phyloP scores from a whole-genome alignment of 1,140 invertebrate genomes.

The Bactericera cockerelli region DNA sequence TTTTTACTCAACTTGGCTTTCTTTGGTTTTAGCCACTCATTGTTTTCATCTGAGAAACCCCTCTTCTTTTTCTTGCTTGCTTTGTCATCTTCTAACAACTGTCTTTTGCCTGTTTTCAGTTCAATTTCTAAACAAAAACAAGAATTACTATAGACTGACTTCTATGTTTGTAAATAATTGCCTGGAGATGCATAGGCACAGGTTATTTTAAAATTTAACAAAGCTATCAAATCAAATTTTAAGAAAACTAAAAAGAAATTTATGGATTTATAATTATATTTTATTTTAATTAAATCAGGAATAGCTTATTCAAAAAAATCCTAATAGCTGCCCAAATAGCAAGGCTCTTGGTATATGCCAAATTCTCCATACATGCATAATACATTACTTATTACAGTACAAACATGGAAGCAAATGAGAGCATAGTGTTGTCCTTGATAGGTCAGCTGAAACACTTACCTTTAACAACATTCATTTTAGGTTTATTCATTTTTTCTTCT shows the following conservation, averaged over 20 bases:
- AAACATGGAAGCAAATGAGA: no score
- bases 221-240: background rate
- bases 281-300: background rate
- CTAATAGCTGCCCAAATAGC: no score
- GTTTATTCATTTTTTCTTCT: conserved; percentile 2
- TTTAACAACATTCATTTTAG: background rate
- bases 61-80: conserved; percentile 14
- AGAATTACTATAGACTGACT: background rate
- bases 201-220: background rate
- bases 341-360: no score
- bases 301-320: background rate
- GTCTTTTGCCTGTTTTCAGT: conserved; percentile 13
- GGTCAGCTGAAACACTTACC: no score
- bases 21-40: conserved; percentile 47
- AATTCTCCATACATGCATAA: no score
- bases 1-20: conserved; percentile 22
- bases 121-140: background rate
- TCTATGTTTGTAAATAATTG: no score
- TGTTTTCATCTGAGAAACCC: conserved; percentile 52
- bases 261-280: background rate
- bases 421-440: no score
- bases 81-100: background rate
- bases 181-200: background rate
- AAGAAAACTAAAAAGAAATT: background rate
- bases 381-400: no score